These are phyloP conservation scores for Trididemnum miniatum DNA, from an alignment of 23 tunicate species.

Conservation along the genomic window DNA sequence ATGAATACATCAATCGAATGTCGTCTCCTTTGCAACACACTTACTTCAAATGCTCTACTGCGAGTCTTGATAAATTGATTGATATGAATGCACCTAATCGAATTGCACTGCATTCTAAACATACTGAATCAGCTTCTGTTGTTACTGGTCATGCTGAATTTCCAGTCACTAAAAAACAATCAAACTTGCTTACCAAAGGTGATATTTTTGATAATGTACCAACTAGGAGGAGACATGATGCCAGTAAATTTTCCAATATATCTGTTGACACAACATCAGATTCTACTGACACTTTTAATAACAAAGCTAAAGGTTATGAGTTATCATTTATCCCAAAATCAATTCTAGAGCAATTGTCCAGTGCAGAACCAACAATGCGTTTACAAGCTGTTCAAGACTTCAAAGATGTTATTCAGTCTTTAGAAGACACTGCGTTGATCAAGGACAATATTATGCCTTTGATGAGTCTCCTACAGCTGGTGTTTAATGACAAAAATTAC, in stretches of 20 bases:
- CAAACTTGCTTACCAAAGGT: constrained; percentile 38
- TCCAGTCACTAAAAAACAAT: background rate
- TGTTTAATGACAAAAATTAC: constrained; percentile 55
- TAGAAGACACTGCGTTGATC: constrained; percentile 16
- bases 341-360: constrained; percentile 38
- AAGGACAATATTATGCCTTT: constrained; percentile 47
- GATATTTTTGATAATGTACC: constrained; percentile 35
- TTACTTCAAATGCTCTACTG: constrained; percentile 8
- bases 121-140: background rate
- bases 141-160: background rate
- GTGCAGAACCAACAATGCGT: constrained; percentile 36
- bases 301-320: constrained; percentile 4
- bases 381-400: constrained; percentile 55
- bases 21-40: constrained; percentile 46
- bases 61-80: constrained; percentile 3
- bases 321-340: constrained; percentile 55
- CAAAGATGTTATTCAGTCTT: constrained; percentile 18
- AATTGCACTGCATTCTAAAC: constrained; percentile 5
- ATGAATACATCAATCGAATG: constrained; percentile 41
- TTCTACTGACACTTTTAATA: background rate
- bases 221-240: background rate
- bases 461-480: constrained; percentile 69
- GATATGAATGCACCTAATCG: constrained; percentile 17
- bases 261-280: background rate
- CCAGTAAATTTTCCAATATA: background rate